These are phyloP conservation scores for Protula sp. DNA, from an alignment of 2,888 invertebrate genomes.

Conservation along the genomic window DNA sequence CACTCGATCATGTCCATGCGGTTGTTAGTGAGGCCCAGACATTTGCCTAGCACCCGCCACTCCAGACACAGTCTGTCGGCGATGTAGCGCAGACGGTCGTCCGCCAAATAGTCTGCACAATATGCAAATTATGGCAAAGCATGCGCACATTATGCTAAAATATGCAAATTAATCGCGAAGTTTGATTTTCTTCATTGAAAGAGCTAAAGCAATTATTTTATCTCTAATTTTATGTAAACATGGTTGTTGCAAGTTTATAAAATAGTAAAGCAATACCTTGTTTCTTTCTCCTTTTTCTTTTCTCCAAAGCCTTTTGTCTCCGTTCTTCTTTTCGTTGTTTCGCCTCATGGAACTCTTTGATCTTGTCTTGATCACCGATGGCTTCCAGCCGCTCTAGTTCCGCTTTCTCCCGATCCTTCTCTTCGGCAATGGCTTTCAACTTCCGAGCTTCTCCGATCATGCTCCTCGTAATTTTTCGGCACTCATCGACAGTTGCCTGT, in stretches of 20 bases:
- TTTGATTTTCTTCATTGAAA: too few species aligned
- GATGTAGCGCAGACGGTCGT: conserved; percentile 17
- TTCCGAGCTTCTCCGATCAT: conserved; percentile 20
- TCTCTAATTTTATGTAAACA: too few species aligned
- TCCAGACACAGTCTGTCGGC: conserved; percentile 7
- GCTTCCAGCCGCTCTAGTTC: background rate
- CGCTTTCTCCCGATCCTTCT: conserved; percentile 5
- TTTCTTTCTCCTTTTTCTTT: conserved; percentile 11
- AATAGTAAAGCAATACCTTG: too few species aligned
- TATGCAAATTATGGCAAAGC: background rate
- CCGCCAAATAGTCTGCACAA: conserved; percentile 10
- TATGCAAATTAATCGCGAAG: too few species aligned
- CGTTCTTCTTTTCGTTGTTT: conserved; percentile 1
- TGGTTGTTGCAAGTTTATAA: too few species aligned
- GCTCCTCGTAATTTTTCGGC: conserved; percentile 16
- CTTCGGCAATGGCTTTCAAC: conserved; percentile 16
- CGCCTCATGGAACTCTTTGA: conserved; percentile 3
- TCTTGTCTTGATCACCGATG: conserved; percentile 3
- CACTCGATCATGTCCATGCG: conserved; percentile 22
- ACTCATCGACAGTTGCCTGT: conserved; percentile 15
- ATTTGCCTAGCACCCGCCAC: conserved; percentile 15
- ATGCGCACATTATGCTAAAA: too few species aligned
- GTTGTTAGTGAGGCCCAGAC: conserved; percentile 15
- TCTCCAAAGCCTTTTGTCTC: conserved; percentile 2
- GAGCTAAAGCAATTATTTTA: too few species aligned